phyloP scores from a whole-genome alignment of 2,888 invertebrate species.

The Dusona sp. region DNA sequence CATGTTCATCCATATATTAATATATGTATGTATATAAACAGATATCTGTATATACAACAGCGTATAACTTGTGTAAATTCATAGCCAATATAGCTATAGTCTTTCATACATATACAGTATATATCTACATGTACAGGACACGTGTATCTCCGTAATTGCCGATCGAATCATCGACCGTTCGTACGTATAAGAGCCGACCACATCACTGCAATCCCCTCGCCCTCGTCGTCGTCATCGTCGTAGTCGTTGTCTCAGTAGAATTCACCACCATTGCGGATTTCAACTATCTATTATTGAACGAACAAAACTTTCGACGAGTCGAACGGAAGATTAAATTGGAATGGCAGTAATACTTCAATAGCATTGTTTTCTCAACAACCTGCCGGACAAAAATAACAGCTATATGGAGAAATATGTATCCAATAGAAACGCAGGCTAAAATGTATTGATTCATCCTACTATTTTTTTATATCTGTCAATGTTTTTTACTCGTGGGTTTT shows the following conservation, averaged over 20 bases:
- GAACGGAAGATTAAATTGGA: conserved; percentile 5
- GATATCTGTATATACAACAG: conserved; percentile 10
- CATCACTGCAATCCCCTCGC: conserved; percentile 1
- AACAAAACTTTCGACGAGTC: background rate
- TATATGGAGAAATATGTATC: background rate
- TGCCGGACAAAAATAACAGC: background rate
- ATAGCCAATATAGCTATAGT: background rate
- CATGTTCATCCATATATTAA: conserved; percentile 26
- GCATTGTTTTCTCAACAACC: conserved; percentile 7
- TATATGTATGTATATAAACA: background rate
- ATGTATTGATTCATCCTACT: background rate
- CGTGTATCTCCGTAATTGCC: conserved; percentile 68
- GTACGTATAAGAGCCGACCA: conserved; percentile 47
- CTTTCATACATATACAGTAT: background rate
- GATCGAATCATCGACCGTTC: conserved; percentile 53
- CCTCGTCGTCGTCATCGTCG: conserved; percentile 11
- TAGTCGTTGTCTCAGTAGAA: conserved; percentile 34
- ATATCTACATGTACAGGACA: conserved; percentile 36
- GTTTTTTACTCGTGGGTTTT: background rate
- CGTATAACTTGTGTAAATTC: conserved; percentile 17
- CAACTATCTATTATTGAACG: background rate
- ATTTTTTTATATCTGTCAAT: background rate
- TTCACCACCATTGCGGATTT: conserved; percentile 53
- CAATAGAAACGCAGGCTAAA: background rate
- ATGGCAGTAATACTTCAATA: background rate